Evolutionary conservation across 1,140 invertebrate genomes (phyloP).

Genomic region (Drosophila sp.): DNA sequence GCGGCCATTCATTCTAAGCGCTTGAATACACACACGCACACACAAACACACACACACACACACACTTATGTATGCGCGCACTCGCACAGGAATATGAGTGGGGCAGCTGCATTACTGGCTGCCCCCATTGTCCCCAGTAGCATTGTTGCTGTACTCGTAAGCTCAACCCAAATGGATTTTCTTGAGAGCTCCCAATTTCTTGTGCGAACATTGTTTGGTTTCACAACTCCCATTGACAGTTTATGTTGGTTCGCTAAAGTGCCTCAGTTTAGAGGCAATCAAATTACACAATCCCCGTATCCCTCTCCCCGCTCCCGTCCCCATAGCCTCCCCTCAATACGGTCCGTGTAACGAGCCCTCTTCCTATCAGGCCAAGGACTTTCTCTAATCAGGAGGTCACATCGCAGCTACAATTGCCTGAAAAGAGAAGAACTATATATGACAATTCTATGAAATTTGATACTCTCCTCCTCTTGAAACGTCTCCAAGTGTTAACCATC

Average conservation of each 20-base stretch:
- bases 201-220: conserved; percentile 20
- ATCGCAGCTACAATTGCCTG: background rate
- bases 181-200: conserved; percentile 33
- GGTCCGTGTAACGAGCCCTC: background rate
- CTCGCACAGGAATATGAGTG: conserved; percentile 1
- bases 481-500: background rate
- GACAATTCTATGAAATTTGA: conserved; percentile 6
- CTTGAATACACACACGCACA: conserved; percentile 10
- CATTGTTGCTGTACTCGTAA: conserved; percentile 18
- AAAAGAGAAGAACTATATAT: background rate
- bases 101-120: conserved; percentile 7
- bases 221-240: conserved; percentile 30
- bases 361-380: background rate
- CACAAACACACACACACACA: conserved; percentile 20
- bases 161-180: conserved; percentile 28
- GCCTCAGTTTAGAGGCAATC: conserved; percentile 29
- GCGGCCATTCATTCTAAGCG: conserved; percentile 40
- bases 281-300: conserved; percentile 19
- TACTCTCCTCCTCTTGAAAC: background rate
- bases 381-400: conserved; percentile 1
- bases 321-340: background rate
- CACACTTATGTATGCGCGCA: conserved; percentile 1
- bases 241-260: conserved; percentile 15
- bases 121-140: background rate
- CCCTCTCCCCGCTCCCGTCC: background rate